Evolutionary conservation across 2,113 vertebrate species (phyloP), one percentile per base, ranked within the genome.

Genomic region (Dasyprocta punctata): DNA sequence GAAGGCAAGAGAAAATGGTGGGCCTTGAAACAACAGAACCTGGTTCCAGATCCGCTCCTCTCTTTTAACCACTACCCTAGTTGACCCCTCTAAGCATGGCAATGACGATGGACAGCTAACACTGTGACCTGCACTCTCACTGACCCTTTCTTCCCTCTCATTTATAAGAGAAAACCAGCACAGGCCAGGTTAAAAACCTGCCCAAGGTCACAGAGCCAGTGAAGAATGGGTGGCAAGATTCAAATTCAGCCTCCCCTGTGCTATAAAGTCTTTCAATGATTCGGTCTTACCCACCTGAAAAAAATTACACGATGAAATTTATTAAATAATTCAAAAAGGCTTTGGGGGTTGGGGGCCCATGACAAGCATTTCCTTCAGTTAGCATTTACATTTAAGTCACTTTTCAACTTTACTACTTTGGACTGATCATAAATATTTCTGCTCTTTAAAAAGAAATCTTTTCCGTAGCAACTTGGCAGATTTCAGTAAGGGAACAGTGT

Each of bases 401-500:
- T 93, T 88, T 85, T 91, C 92, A 92, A 95, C 90, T 95, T 97
- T 75, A 96, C 90, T 92, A 96, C 95, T 97, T 88, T 90, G 78
- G 63, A 63, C 69, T 96, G 90, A 97, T 97, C 97, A 96, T 90
- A 97, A 96, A 95, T 93, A 98, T 96, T 94, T 97, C 94, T 97
- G 83, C 80, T 95, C 97, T 97, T 94, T 94, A 95, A 97, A 96
- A 97, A 94, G 52, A 95, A 94, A 92, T 94, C 78, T 94, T 80
- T 97, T 92, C 89, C 92, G 97, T n/a, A 91, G 90, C 96, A 97
- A 97, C 96, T 97, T 98, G 92, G 95, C 1, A 86, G 93, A 98
- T 94, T 95, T 97, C 89, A 95, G 96, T 97, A 94, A 0, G 93
- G 97, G 90, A 96, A 95, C 81, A 92, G 90, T 92, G 95, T 97